These are phyloP conservation scores for Halisarca cf. caerulea DNA, from an alignment of 37 sponge, comb jelly and placozoan genomes.

Conservation along the genomic window DNA sequence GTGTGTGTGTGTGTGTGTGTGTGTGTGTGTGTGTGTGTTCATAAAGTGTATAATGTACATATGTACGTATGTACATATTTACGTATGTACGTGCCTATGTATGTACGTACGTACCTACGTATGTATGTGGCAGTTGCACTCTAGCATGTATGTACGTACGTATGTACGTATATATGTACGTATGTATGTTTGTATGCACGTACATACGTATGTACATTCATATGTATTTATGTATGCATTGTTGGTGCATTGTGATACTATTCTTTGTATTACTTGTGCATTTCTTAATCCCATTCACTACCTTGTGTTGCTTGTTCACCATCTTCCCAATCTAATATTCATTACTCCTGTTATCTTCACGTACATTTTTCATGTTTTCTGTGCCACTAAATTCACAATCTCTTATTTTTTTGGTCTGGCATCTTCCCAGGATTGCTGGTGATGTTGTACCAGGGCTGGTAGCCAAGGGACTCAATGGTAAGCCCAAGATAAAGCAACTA, in stretches of 20 bases:
- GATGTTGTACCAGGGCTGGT: constrained; percentile 90
- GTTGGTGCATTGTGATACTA: too few species aligned
- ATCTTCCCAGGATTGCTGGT: constrained; percentile 42
- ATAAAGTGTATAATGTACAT: constrained; percentile 68
- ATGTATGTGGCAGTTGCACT: background rate
- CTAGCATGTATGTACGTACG: background rate
- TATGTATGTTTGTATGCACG: background rate
- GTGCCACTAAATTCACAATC: too few species aligned
- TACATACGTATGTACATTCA: background rate
- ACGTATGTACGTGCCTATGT: background rate
- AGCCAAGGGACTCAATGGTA: constrained; percentile 86
- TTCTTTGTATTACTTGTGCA: too few species aligned
- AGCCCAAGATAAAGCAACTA: constrained; percentile 85
- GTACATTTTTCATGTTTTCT: too few species aligned
- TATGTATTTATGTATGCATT: background rate
- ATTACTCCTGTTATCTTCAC: too few species aligned
- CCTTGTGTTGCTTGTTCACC: too few species aligned
- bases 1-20: too few species aligned
- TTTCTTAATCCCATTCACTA: too few species aligned
- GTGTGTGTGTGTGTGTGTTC: too few species aligned
- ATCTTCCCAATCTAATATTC: background rate
- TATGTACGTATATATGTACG: background rate
- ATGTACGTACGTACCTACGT: background rate
- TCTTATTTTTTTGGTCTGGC: background rate
- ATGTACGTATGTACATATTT: background rate